Base-by-base conservation (phyloP, 2,888 invertebrate genomes). In the Teleiodes luculella region DNA sequence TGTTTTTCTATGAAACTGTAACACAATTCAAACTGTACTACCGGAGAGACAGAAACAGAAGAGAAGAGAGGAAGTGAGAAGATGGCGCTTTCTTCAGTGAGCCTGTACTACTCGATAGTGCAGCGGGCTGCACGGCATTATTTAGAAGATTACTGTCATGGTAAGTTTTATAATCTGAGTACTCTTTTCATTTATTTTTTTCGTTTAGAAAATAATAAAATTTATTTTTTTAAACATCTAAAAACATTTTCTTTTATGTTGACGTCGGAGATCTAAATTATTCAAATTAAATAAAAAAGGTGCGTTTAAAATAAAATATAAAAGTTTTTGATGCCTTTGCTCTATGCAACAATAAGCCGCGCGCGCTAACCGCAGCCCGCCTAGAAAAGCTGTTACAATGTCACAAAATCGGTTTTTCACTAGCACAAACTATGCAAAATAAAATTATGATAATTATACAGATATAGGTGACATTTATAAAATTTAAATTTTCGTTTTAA, bases 81-180 rank as follows among this genome's bases (percentile, higher is more conserved):
- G 70, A 90, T 90, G 90, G 90, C 90, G 80, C 89, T 92, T 74
- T 92, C 92, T 79, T 92, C 92, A 83, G 92, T 93, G 83, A 93
- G 92, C 86, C 84, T 93, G 70, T 92, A 92, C 84, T 92, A 92
- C 86, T 92, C 92, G 68, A 92, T 92, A 81, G 92, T 92, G 84
- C 92, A 92, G 85, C 91, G 92, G 68, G 92, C 92, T 63, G 92
- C 92, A 67, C 90, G 92, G 77, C 92, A 92, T 78, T 92, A 92
- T 74, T 80, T 92, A 70, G 92, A 92, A 90, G 92, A 93, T 76
- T 92, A 92, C 74, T 92, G 92, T 83, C 92, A 92, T 68, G 92
- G 92, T 92, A 81, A 86, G 90, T 55, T 20, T 33, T 36, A 13
- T 52, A 55, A 50, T 41, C 11, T 18, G 8, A 18, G 28, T 14